Conservation (phyloP, 2,888 invertebrate species). For the Nomada ferruginata region DNA sequence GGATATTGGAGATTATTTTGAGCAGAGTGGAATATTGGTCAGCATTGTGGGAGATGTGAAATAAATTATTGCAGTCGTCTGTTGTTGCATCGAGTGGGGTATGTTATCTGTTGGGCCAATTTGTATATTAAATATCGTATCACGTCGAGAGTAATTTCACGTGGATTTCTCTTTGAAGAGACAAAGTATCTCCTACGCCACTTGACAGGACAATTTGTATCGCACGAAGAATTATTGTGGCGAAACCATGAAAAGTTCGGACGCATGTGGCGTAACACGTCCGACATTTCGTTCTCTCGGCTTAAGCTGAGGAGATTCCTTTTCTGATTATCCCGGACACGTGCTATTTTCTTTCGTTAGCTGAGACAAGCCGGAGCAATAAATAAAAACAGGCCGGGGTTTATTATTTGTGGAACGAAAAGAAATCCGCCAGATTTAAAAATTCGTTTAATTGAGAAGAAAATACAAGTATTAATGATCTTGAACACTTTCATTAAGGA, state of each 20-base stretch:
- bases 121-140: background rate
- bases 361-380: background rate
- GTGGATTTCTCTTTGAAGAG: no score
- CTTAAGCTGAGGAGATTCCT: conserved; percentile 11
- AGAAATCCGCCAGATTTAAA: no score
- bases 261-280: background rate
- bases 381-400: background rate
- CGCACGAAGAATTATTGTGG: background rate
- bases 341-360: background rate
- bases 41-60: no score
- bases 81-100: no score
- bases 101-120: background rate
- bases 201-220: conserved; percentile 3
- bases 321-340: conserved; percentile 13
- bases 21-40: no score
- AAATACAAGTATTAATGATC: no score
- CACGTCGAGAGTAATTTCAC: background rate
- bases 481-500: no score
- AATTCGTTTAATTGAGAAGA: no score
- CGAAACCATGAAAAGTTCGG: background rate
- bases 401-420: no score
- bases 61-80: no score
- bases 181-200: background rate
- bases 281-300: conserved; percentile 2
- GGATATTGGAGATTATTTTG: no score